phyloP scores from a whole-genome alignment of 2,113 vertebrate species.

The Crypturellus undulatus region DNA sequence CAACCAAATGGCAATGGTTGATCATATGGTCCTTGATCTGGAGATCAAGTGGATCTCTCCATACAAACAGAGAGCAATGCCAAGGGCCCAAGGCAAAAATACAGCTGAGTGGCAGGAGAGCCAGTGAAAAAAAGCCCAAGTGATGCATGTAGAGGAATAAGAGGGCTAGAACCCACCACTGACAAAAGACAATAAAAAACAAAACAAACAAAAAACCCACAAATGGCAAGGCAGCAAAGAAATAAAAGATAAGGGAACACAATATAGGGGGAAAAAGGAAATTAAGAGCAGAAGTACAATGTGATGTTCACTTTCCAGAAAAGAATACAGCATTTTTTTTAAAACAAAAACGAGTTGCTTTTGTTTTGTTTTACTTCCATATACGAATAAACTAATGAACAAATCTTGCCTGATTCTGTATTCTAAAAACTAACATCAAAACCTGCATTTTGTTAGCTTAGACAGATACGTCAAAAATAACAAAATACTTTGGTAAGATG shows the following conservation, averaged over 20 bases:
- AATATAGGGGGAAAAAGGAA: background rate
- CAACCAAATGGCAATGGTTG: too few relatives aligned
- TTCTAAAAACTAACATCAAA: background rate
- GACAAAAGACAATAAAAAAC: background rate
- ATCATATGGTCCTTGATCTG: background rate
- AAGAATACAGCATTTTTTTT: background rate
- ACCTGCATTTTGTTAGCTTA: background rate
- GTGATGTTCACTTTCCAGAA: background rate
- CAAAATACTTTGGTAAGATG: background rate
- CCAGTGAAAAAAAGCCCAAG: fast-evolving
- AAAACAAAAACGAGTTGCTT: too few relatives aligned
- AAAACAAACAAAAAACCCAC: fast-evolving
- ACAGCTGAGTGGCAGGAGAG: background rate
- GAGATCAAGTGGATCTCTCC: background rate
- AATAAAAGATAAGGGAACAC: background rate
- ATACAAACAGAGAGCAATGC: fast-evolving
- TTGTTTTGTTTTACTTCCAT: background rate
- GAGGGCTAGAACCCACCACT: background rate
- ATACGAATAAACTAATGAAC: background rate
- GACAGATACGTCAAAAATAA: background rate
- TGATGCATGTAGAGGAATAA: background rate
- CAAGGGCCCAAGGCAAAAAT: background rate
- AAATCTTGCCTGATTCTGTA: background rate
- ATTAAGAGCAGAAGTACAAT: background rate
- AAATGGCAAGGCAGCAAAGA: background rate